Evolutionary conservation across 2,113 vertebrate species (phyloP).

Genomic region (Arvicanthis niloticus): DNA sequence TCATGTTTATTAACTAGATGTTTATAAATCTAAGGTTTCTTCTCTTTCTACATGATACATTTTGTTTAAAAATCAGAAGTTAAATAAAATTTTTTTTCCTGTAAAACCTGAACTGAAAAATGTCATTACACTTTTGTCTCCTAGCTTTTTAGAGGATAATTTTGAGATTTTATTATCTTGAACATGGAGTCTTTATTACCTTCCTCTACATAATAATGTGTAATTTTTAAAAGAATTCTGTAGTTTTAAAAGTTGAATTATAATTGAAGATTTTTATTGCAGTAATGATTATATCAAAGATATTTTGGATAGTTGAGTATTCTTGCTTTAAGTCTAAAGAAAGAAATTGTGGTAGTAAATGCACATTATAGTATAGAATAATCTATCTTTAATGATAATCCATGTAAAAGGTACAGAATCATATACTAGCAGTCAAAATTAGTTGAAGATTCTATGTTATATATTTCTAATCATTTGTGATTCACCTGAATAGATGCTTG

Average conservation of each 20-base stretch:
- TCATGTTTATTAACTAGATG: constrained; percentile 20
- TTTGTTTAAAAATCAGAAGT: background rate
- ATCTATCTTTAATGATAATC: constrained; percentile 2
- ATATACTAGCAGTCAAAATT: background rate
- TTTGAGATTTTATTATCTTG: constrained; percentile 38
- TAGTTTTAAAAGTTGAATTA: background rate
- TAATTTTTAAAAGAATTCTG: background rate
- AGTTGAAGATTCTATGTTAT: background rate
- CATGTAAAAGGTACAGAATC: background rate
- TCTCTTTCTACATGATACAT: background rate
- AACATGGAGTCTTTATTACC: background rate
- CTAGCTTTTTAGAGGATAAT: background rate
- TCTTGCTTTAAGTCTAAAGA: constrained; percentile 19
- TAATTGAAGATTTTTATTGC: background rate
- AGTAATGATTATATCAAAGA: background rate
- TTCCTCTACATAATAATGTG: background rate
- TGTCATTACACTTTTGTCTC: background rate
- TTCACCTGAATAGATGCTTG: constrained; percentile 90
- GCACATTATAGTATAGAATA: background rate
- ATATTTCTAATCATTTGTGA: constrained; percentile 60
- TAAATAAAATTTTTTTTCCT: constrained; percentile 37
- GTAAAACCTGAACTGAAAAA: constrained; percentile 20
- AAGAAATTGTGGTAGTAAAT: background rate
- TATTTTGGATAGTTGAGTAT: background rate
- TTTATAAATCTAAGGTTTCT: background rate